These are phyloP conservation scores for Cryptosula pallasiana DNA, from an alignment of 2,888 invertebrate species.

Conservation along the genomic window DNA sequence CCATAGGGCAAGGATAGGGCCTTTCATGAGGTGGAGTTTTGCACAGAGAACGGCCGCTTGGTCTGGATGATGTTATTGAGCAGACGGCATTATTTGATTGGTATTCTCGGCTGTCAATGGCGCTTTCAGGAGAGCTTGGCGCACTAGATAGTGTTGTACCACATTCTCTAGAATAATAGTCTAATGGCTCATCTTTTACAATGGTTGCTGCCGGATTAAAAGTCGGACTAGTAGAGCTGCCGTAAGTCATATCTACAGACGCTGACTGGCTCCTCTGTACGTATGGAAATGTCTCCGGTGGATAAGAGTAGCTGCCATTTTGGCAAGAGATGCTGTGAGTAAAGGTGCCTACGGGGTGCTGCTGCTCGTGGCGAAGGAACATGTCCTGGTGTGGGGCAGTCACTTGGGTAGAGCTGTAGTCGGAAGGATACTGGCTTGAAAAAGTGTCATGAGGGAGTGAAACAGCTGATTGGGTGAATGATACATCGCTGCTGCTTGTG, in stretches of 20 bases:
- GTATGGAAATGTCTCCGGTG: background rate
- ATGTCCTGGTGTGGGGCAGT: conserved; percentile 3
- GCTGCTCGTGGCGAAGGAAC: background rate
- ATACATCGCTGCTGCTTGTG: background rate
- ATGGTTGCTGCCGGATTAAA: background rate
- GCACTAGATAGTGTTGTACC: background rate
- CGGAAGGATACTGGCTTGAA: background rate
- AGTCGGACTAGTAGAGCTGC: background rate
- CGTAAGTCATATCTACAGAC: background rate
- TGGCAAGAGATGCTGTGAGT: background rate
- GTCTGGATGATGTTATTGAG: background rate
- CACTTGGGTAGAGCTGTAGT: background rate
- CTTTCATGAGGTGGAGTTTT: conserved; percentile 97
- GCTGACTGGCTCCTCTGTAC: background rate
- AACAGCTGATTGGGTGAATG: background rate
- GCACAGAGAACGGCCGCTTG: conserved; percentile 56
- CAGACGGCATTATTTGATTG: background rate
- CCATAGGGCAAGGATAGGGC: conserved; percentile 96
- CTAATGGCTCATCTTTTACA: conserved; percentile 1
- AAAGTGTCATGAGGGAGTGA: background rate
- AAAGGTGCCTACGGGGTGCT: background rate
- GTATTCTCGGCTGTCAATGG: background rate
- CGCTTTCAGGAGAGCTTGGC: conserved; percentile 14
- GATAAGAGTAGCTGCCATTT: background rate
- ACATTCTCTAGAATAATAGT: background rate